Evolutionary conservation across 2,113 vertebrate species (phyloP), one percentile per base, ranked within the genome.

Genomic region (Apistogramma diplotaenia): DNA sequence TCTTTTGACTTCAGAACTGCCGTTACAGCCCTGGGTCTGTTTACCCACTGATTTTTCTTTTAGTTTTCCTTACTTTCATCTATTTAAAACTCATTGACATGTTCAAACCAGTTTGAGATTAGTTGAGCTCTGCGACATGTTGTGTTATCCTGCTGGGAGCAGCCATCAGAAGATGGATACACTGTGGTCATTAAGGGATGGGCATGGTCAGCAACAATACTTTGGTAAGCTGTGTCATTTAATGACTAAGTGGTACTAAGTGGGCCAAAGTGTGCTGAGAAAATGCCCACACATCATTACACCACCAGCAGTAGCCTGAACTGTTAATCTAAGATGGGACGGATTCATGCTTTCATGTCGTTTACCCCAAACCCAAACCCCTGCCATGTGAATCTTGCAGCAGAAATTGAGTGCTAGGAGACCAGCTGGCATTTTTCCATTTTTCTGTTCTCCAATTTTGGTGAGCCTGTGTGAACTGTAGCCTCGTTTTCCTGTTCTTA

Each of bases 311-410:
- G n/a, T 62, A 37, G 59, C 37, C 33, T 62, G 59, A 1, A 7
- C 1, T 62, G 59, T 40, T 62, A n/a, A 25, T 40, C 4, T 13
- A 62, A 62, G 1, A 35, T 7, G 23, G 31, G 15, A 62, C 37
- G 37, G 0, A 37, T n/a, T 4, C 33, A 62, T 62, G 59, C 37
- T 61, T 61, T 37, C 0, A 0, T 37, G 1, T 37, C 37, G 4
- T 60, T 62, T 62, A 37, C 37, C 19, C 33, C 4, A 0, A 23
- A 61, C 15, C 37, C 59, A 37, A 33, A 15, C 11, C 31, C n/a
- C n/a, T 61, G 37, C 19, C 6, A 37, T 6, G 0, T 61, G 31
- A 61, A 61, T 62, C 19, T 31, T 10, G 59, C 33, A 40, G 59
- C 59, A 62, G 59, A 40, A 40, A 40, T n/a, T 35, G 35, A 23